Conservation (phyloP, 2,113 vertebrate species). For the Indicator maculatus region DNA sequence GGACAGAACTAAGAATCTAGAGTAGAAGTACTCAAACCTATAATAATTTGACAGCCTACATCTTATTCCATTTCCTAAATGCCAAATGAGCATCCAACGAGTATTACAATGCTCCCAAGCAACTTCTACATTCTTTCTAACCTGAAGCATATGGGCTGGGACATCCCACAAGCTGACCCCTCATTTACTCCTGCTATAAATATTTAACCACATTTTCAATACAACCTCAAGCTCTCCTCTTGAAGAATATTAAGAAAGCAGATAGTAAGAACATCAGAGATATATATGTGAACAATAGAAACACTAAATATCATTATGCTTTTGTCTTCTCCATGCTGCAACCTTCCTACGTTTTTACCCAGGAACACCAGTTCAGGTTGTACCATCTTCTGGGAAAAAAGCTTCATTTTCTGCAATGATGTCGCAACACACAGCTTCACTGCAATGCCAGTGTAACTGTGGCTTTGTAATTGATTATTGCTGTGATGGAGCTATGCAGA, state of each 20-base stretch:
- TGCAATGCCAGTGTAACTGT: neutral
- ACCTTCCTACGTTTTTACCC: neutral
- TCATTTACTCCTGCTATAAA: neutral
- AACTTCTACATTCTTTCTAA: neutral
- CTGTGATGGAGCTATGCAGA: neutral
- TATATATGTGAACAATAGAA: neutral
- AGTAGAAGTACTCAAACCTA: neutral
- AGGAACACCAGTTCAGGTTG: neutral
- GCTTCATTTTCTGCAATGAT: neutral
- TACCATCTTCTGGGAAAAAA: neutral
- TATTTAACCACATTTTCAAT: neutral
- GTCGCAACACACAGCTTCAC: neutral
- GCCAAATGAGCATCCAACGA: neutral
- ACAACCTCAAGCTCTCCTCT: neutral
- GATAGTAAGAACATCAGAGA: neutral
- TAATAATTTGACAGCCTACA: neutral
- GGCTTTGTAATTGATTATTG: neutral
- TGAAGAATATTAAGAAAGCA: neutral
- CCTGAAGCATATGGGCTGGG: fast-evolving
- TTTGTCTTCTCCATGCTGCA: neutral
- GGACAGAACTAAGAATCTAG: neutral
- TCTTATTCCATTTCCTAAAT: neutral
- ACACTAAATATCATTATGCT: neutral
- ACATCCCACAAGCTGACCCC: neutral
- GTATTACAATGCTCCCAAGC: neutral